Base-by-base conservation (phyloP, 2,888 invertebrate species). In the Phalera bucephala region DNA sequence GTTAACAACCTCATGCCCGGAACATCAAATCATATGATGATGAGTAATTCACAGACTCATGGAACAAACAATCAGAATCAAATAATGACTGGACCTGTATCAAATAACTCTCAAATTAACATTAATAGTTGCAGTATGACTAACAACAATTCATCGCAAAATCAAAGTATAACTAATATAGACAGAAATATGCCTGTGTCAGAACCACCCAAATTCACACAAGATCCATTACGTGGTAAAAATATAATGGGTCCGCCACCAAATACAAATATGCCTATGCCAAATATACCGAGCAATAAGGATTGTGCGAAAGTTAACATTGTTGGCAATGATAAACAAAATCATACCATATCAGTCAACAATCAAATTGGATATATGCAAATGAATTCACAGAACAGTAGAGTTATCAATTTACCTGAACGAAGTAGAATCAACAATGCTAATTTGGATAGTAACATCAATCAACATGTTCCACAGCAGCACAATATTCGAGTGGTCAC, bases 401-500 rank as follows among this genome's bases (percentile, higher is more conserved):
- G 90, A 61, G 78, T 88, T 4, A 88, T 90, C 12, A 89, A 87
- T 57, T 70, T 90, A 37, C 86, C 89, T 33, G 90, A 90, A 48
- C 75, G 89, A 45, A 85, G 69, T 35, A 74, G 89, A 59, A 64
- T 85, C 38, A 80, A 67, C 48, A 81, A 72, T 53, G 30, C 80
- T 22, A 86, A 72, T 44, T 43, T 81, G 14, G 87, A 86, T 13
- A 82, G 60, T 43, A 86, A 76, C 52, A 66, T 88, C 23, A 80
- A 68, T 50, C 81, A 85, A 51, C 87, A 88, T 64, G 80, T 82
- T 8, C 64, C 82, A 12, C 89, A 89, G 50, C 89, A 88, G 48
- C 88, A 89, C 48, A 89, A 86, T 36, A 89, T 89, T 38, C 77
- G 88, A 6, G 87, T 89, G 17, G 86, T 89, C 11, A 89, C 87